Evolutionary conservation across 30 jellyfish, hydroid and myxozoan genomes (phyloP).

Genomic region (Aurelia aurita): DNA sequence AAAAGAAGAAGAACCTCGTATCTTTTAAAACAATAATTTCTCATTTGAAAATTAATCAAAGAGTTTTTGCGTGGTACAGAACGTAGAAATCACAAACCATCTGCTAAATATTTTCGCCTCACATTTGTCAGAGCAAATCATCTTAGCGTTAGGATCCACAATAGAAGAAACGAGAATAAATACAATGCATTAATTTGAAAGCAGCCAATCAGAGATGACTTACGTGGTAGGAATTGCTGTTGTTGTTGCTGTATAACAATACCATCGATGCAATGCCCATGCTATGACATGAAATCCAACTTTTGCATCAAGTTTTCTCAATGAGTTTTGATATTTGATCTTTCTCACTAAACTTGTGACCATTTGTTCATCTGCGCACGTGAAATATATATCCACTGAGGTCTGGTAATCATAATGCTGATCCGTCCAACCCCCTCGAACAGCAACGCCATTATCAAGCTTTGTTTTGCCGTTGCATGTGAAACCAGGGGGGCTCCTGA

Average conservation of each 20-base stretch:
- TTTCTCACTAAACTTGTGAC: not conserved
- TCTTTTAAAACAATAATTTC: not conserved
- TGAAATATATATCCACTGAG: not conserved
- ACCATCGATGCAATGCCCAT: conserved; percentile 18
- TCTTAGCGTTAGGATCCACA: no score
- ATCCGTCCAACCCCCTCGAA: not conserved
- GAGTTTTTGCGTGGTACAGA: no score
- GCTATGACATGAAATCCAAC: conserved; percentile 14
- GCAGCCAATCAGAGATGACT: not conserved
- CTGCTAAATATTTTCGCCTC: no score
- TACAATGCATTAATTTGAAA: not conserved
- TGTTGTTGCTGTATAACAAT: not conserved
- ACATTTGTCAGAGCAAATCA: no score
- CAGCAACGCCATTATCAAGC: conserved; percentile 18
- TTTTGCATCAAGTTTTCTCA: not conserved
- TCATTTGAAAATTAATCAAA: not conserved
- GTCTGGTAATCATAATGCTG: conserved; percentile 6
- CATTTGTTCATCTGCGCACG: conserved; percentile 1
- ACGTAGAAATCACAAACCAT: no score
- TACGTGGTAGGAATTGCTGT: not conserved
- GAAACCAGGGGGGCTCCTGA: conserved; percentile 1
- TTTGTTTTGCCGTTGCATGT: not conserved
- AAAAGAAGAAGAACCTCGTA: not conserved
- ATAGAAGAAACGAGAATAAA: not conserved
- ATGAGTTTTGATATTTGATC: not conserved